Evolutionary conservation across 92 coral and sea anemone genomes (phyloP).

Genomic region (Paramuricea clavata): DNA sequence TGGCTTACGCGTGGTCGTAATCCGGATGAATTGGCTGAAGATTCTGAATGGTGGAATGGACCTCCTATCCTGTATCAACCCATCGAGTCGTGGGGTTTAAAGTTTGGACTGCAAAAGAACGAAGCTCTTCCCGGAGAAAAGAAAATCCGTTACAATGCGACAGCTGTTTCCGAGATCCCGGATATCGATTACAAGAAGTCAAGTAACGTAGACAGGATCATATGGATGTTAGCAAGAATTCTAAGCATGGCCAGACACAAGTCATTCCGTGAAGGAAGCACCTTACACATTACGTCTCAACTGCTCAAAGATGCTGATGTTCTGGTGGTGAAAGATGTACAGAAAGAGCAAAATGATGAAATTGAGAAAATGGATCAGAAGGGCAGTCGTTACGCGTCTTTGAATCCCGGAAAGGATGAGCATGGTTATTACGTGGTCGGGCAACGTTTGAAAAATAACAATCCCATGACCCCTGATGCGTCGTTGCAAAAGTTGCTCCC

Average conservation of each 20-base stretch:
- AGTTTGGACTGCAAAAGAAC: slow-evolving; percentile 43
- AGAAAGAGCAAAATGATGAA: slow-evolving; percentile 36
- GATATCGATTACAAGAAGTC: slow-evolving; percentile 64
- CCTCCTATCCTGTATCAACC: slow-evolving; percentile 55
- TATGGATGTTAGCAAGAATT: slow-evolving; percentile 70
- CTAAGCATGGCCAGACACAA: slow-evolving; percentile 48
- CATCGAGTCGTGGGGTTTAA: slow-evolving; percentile 52
- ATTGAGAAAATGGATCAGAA: slow-evolving; percentile 21
- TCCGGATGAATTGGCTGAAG: slow-evolving; percentile 50
- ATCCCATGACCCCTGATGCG: slow-evolving; percentile 70
- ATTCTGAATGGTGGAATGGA: slow-evolving; percentile 70
- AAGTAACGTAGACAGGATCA: slow-evolving; percentile 65
- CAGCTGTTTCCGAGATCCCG: slow-evolving; percentile 16
- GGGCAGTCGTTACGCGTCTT: slow-evolving; percentile 65
- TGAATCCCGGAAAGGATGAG: slow-evolving; percentile 65
- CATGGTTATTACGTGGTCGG: slow-evolving; percentile 63
- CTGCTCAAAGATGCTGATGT: slow-evolving; percentile 66
- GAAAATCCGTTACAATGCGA: slow-evolving; percentile 25
- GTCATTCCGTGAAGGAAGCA: slow-evolving; percentile 61
- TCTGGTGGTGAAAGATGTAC: slow-evolving; percentile 63
- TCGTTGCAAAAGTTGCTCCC: slow-evolving; percentile 65
- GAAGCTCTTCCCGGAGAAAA: slow-evolving; percentile 67
- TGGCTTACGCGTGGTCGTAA: slow-evolving; percentile 74
- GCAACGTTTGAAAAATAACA: slow-evolving; percentile 53
- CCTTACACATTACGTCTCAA: slow-evolving; percentile 50